Base-by-base conservation (phyloP, 2,797 vertebrate genomes). In the Leptoclinus maculatus region DNA sequence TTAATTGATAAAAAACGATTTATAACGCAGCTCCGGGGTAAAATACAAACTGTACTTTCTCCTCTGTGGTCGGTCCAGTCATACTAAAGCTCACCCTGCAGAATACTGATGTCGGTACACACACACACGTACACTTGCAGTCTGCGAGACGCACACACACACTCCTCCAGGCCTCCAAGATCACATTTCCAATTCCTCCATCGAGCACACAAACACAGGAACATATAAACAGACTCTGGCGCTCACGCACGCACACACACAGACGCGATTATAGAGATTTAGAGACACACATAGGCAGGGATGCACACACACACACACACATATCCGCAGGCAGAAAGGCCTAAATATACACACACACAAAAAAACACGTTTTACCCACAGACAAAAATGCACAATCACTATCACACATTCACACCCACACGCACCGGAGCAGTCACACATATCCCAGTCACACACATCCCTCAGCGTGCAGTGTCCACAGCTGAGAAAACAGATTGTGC, bases 401-500 rank as follows among this genome's bases (percentile, higher is more conserved):
- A 67, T 83, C 56, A 34, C 80, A 85, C 74, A 19, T 43, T 38
- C 34, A 38, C 75, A 54, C 53, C 16, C 32, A 36, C 71, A 83
- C 69, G 56, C 63, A 64, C 71, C 45, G 56, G 78, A 59, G 76
- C 83, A 84, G 74, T 53, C 84, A 71, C 78, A 83, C 76, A 82
- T 53, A 71, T 72, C 73, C 14, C 68, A 81, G 64, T 74, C 88
- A 60, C 78, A 60, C 78, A 74, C 80, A 83, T 70, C 80, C 71
- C 74, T 66, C 83, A 75, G 71, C 56, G 27, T 74, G 83, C 84
- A 60, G 80, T 63, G 60, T 79, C 84, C 91, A 83, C 92, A 93
- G 91, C 89, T 90, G 92, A 93, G 83, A 86, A 91, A 92, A 94
- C 93, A 93, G 92, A 94, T 92, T 91, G 89, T 71, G 59, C 64